phyloP scores from a whole-genome alignment of 2,113 vertebrate species.

The Athene cunicularia region DNA sequence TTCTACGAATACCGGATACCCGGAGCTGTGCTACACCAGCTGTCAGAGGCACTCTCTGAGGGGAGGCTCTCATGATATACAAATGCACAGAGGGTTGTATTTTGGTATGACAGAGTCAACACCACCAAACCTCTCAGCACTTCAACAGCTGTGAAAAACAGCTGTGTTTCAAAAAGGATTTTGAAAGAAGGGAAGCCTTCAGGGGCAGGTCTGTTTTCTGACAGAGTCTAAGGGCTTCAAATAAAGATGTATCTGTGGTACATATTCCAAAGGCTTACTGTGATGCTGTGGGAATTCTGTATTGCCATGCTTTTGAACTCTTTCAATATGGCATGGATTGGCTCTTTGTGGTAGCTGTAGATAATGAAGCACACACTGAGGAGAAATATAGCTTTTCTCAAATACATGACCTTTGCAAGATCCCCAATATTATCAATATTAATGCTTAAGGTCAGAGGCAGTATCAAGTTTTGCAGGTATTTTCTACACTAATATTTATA shows the following conservation, averaged over 20 bases:
- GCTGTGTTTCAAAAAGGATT: background rate
- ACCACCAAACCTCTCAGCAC: background rate
- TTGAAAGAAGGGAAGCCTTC: background rate
- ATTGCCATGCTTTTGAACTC: background rate
- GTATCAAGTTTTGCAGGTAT: conserved; percentile 3
- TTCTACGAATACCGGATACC: background rate
- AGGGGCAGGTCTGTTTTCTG: background rate
- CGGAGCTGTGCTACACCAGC: background rate
- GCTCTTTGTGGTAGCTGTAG: background rate
- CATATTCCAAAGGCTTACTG: background rate
- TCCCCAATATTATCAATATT: background rate
- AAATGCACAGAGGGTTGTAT: background rate
- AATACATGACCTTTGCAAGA: conserved; percentile 12
- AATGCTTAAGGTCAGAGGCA: conserved; percentile 13
- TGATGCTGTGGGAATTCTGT: background rate
- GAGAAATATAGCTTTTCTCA: conserved; percentile 5
- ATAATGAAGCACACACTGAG: conserved; percentile 10
- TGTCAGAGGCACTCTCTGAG: background rate
- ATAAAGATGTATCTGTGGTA: background rate
- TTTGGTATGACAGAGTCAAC: background rate
- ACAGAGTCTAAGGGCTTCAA: background rate
- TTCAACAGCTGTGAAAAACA: background rate
- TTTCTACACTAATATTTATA: conserved; percentile 45
- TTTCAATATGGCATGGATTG: background rate
- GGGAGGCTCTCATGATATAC: background rate